Percentiles rank a stretch among this genome's conserved stretches.
phyloP scores from a whole-genome alignment of 1,140 invertebrate species.

The Drosophila quadrilineata region DNA sequence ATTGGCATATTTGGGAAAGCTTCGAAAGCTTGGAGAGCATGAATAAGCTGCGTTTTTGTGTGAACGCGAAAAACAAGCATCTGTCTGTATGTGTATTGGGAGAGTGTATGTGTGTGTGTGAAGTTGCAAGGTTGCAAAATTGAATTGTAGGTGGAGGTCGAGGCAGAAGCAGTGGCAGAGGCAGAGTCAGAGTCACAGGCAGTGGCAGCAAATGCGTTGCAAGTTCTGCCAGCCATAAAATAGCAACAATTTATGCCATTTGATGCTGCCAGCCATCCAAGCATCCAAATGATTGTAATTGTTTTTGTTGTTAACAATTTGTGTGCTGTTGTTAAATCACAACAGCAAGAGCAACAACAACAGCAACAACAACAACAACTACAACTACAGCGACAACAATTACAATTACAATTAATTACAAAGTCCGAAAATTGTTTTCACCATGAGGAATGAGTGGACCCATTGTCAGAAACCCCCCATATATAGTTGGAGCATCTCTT shows the following conservation, averaged over 20 bases:
- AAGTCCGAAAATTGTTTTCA: constrained; percentile 51
- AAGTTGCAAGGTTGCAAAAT: constrained; percentile 63
- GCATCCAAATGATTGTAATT: constrained; percentile 38
- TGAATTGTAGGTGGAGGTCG: constrained; percentile 69
- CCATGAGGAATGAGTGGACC: constrained; percentile 7
- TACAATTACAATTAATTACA: constrained; percentile 67
- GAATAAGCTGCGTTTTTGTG: constrained; percentile 14
- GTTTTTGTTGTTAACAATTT: constrained; percentile 20
- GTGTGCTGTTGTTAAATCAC: constrained; percentile 29
- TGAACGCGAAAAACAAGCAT: constrained; percentile 25
- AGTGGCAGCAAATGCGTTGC: constrained; percentile 38
- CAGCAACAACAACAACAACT: no score
- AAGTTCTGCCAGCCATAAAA: constrained; percentile 57
- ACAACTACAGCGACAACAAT: no score
- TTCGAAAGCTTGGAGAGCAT: constrained; percentile 41
- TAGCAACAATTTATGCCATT: constrained; percentile 36
- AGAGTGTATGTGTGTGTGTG: constrained; percentile 7
- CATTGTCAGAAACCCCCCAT: constrained; percentile 26
- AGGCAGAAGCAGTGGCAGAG: constrained; percentile 17
- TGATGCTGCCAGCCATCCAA: not conserved
- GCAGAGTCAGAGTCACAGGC: not conserved
- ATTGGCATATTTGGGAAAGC: constrained; percentile 26
- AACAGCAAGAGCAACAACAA: no score
- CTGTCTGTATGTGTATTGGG: constrained; percentile 14
- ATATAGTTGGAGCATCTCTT: constrained; percentile 15